These are phyloP conservation scores for Trissolcus brochymenae DNA, from an alignment of 2,888 invertebrate species.

Conservation along the genomic window DNA sequence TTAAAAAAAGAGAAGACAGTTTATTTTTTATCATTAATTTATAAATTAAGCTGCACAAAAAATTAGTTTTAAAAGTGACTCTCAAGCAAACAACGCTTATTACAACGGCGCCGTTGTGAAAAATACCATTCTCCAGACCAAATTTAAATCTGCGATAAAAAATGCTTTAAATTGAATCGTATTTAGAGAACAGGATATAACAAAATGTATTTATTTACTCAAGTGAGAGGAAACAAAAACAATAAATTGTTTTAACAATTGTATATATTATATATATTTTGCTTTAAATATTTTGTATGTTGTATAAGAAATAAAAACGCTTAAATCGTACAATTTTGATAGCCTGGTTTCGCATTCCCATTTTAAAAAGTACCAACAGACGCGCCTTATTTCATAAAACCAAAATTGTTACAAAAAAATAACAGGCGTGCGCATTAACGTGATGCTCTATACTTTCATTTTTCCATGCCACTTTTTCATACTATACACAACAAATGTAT, in stretches of 20 bases:
- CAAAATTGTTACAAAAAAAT: constrained; percentile 5
- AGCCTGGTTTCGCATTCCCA: constrained; percentile 4
- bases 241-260: constrained; percentile 32
- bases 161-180: constrained; percentile 1
- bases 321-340: constrained; percentile 27
- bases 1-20: not conserved
- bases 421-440: constrained; percentile 18
- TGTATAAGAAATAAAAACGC: constrained; percentile 51
- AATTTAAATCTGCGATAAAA: constrained; percentile 19
- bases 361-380: constrained; percentile 12
- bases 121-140: constrained; percentile 16
- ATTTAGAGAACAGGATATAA: constrained; percentile 1
- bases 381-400: constrained; percentile 5
- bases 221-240: constrained; percentile 4
- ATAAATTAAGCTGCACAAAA: not conserved
- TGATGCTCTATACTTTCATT: constrained; percentile 16
- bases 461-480: too few species aligned
- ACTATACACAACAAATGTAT: too few species aligned
- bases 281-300: constrained; percentile 49
- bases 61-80: constrained; percentile 4
- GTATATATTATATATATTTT: constrained; percentile 41
- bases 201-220: constrained; percentile 22
- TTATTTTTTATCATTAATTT: constrained; percentile 4
- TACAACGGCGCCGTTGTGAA: constrained; percentile 5
- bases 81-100: constrained; percentile 12